These are phyloP conservation scores for Pantherophis alleghaniensis DNA, from an alignment of 2,797 vertebrate species.

Conservation along the genomic window DNA sequence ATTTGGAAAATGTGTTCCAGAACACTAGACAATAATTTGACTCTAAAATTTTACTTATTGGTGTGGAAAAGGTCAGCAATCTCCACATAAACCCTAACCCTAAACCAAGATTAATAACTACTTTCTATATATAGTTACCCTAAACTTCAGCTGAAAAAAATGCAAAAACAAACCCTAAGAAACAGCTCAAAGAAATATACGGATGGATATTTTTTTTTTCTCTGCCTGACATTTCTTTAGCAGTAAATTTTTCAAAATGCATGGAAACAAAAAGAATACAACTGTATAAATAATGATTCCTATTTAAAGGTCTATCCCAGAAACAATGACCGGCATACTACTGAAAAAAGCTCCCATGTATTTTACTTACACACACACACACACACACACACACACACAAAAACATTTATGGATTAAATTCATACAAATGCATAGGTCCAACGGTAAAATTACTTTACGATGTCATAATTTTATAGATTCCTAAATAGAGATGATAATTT, in stretches of 20 bases:
- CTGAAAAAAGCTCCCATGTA: neutral
- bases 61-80: neutral
- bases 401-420: neutral
- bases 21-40: neutral
- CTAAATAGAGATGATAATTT: slow-evolving; percentile 15
- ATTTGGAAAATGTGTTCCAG: neutral
- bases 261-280: neutral
- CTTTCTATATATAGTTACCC: neutral
- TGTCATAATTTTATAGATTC: slow-evolving; percentile 5
- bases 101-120: neutral
- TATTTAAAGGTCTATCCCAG: neutral
- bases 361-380: neutral
- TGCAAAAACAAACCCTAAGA: neutral
- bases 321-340: neutral
- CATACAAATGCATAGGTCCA: neutral
- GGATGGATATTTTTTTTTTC: neutral
- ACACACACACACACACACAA: neutral
- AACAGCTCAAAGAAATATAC: neutral
- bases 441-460: slow-evolving; percentile 11
- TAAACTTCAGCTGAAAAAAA: neutral
- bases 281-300: neutral
- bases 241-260: neutral
- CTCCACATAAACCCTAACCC: neutral
- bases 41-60: neutral
- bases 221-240: neutral